Percentiles rank a stretch among this genome's conserved stretches.
phyloP scores from a whole-genome alignment of 2,888 invertebrate species.

The Cordilura impudica region DNA sequence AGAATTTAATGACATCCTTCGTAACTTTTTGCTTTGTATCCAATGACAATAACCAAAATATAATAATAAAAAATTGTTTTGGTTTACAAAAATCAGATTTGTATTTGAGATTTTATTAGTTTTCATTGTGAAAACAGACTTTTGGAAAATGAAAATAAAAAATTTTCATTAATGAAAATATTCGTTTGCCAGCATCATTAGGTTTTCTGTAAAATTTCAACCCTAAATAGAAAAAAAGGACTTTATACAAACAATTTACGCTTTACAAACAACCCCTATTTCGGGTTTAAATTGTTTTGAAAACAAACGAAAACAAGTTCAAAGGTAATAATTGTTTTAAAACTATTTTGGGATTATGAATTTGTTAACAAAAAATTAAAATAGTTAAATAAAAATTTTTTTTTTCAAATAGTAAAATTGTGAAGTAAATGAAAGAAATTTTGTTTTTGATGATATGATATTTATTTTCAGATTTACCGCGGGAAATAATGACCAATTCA shows the following conservation, averaged over 20 bases:
- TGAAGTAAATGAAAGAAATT: no score
- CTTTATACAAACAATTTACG: conserved; percentile 34
- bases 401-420: no score
- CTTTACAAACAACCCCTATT: conserved; percentile 7
- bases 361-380: not conserved
- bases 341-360: conserved; percentile 52
- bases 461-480: no score
- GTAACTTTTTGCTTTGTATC: not conserved
- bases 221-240: not conserved
- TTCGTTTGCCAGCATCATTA: not conserved
- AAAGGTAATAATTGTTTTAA: conserved; percentile 59
- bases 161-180: conserved; percentile 1
- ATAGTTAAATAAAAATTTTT: conserved; percentile 16
- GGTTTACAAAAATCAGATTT: not conserved
- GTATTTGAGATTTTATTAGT: not conserved
- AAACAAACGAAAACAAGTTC: conserved; percentile 35
- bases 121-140: not conserved
- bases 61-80: not conserved
- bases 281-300: not conserved
- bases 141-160: conserved; percentile 9
- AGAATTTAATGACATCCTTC: conserved; percentile 43
- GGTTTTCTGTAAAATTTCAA: conserved; percentile 2
- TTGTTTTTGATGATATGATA: no score
- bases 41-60: not conserved
- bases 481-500: no score